Evolutionary conservation across 2,113 vertebrate genomes (phyloP).

Genomic region (Dasyornis broadbenti): DNA sequence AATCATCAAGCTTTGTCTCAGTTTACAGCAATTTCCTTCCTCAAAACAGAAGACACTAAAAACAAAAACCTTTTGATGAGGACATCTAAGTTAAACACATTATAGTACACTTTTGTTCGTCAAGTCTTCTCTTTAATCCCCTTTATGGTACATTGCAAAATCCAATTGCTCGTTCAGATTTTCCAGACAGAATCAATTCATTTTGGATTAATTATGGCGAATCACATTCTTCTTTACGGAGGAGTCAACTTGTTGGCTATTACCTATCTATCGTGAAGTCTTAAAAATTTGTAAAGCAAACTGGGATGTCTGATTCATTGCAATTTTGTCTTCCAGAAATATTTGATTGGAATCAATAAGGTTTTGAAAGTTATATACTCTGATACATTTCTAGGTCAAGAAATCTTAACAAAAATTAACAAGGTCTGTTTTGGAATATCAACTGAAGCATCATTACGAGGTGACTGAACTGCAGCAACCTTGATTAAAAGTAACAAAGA

Average conservation of each 20-base stretch:
- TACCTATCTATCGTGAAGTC: background rate
- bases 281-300: background rate
- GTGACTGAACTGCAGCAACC: constrained; percentile 7
- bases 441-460: constrained; percentile 23
- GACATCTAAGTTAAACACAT: background rate
- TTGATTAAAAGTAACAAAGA: constrained; percentile 47
- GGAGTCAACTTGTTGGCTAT: background rate
- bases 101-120: background rate
- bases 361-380: background rate
- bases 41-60: background rate
- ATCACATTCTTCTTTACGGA: background rate
- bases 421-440: constrained; percentile 4
- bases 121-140: background rate
- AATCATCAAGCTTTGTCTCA: background rate
- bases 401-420: constrained; percentile 17
- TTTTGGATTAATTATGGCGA: background rate
- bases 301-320: background rate
- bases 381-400: background rate
- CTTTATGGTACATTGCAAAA: background rate
- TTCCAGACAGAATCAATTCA: background rate
- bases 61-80: background rate
- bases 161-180: background rate
- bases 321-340: background rate
- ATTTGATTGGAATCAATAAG: background rate
- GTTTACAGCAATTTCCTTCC: background rate